Evolutionary conservation across 1,140 invertebrate genomes (phyloP), one percentile per base, ranked within the genome.

Genomic region (Caenorhabditis remanei): DNA sequence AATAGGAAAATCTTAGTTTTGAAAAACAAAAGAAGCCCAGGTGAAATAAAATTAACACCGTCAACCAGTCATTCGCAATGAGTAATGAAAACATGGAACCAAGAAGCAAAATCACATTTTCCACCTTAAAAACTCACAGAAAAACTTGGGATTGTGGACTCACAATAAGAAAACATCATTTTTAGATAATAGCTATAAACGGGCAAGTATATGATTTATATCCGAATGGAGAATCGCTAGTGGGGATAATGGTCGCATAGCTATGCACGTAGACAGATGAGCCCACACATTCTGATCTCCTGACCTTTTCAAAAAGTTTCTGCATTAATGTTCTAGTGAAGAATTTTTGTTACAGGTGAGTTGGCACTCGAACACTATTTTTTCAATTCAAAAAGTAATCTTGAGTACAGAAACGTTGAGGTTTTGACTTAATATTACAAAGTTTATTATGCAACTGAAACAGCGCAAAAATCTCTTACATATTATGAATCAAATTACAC

Each of bases 401-500:
- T 32, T 14, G 9, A 63, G n/a, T 2, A 9, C 24, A 40, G 21
- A 24, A 13, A 8, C 2, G 8, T 32, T 24, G 61, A 21, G 24
- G 56, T 6, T 13, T 32, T 32, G 32, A 32, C 32, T 32, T 32
- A 1, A 32, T 32, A 32, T 32, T 7, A 11, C 24, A 24, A 63
- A 14, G 24, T 8, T 63, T 63, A 32, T 32, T 63, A 32, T 8
- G 16, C 14, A 8, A 16, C n/a, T 8, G 16, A 58, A 40, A 63
- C 5, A 4, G 41, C 4, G 24, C 13, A 43, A 5, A 16, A 46
- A 32, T 32, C 32, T 32, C 32, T 71, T 43, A 71, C 14, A 46
- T 71, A 71, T 43, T 71, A 71, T 71, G 65, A 71, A 71, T 71
- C 40, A 71, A 46, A 71, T 71, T 71, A 46, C 9, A 40, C 24